Percentiles rank a stretch among this genome's conserved stretches.
phyloP scores from a whole-genome alignment of 2,797 vertebrate genomes.

The Enteromius fasciolatus region DNA sequence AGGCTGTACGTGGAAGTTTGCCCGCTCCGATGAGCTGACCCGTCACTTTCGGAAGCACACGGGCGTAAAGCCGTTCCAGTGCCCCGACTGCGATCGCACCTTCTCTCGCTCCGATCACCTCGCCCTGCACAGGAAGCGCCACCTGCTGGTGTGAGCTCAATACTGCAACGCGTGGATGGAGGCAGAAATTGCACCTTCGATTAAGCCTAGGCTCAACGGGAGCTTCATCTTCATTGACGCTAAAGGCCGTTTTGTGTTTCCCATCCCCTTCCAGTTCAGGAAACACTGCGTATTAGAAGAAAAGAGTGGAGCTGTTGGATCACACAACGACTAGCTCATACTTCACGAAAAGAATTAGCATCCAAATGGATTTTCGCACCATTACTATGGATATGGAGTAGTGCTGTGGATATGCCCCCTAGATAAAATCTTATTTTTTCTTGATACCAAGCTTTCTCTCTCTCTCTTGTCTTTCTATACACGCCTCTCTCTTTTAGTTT shows the following conservation, averaged over 20 bases:
- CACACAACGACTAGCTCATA: not conserved
- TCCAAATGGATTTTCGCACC: conserved; percentile 26
- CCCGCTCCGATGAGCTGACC: conserved; percentile 96
- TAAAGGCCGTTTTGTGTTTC: conserved; percentile 11
- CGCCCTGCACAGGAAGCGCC: conserved; percentile 96
- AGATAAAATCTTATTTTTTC: not conserved
- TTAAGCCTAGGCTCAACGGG: not conserved
- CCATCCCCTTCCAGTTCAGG: conserved; percentile 1
- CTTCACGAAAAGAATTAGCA: not conserved
- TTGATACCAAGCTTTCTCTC: not conserved
- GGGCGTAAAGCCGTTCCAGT: conserved; percentile 98
- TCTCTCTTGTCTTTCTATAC: not conserved
- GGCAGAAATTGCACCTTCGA: not conserved
- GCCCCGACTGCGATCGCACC: conserved; percentile 97
- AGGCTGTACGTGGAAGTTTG: conserved; percentile 98
- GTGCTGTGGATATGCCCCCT: conserved; percentile 12
- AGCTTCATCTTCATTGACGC: conserved; percentile 2
- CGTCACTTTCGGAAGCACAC: conserved; percentile 99
- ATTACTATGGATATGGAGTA: conserved; percentile 11
- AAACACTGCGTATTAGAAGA: not conserved
- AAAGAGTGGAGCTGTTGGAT: not conserved
- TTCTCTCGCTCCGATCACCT: conserved; percentile 98
- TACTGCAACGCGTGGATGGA: conserved; percentile 27
- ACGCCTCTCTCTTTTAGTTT: conserved; percentile 46
- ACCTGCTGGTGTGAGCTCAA: conserved; percentile 88